Evolutionary conservation across 2,888 invertebrate genomes (phyloP), one percentile per base, ranked within the genome.

Genomic region (Dioctria rufipes): DNA sequence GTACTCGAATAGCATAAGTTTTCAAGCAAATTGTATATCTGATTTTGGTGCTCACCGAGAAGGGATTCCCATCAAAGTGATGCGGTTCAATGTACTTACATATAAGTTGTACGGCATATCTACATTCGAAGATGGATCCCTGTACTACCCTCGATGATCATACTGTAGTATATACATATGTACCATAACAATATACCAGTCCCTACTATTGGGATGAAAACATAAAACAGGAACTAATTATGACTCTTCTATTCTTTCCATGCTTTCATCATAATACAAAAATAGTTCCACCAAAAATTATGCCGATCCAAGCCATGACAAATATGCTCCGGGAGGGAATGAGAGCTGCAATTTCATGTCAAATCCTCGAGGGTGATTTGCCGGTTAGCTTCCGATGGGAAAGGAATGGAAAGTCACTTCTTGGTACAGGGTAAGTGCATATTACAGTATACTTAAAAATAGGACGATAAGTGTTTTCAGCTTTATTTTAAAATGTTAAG

Each of bases 301-400:
- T 95, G 89, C 95, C 95, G 58, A 95, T 95, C 86, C 94, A 94
- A 86, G 93, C 95, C 60, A 92, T 95, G 92, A 95, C 95, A 82
- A 93, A 94, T 88, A 91, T 95, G 87, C 90, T 95, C 83, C 91
- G 94, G 61, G 95, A 96, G 90, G 95, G 95, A 80, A 95, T 96
- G 93, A 91, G 96, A 84, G 96, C 96, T 49, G 96, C 96, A 82
- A 96, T 97, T 87, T 94, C 96, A 84, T 97, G 96, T 88, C 95
- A 96, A 90, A 95, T 96, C 87, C 92, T 96, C 87, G 96, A 96
- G 90, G 97, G 98, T 39, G 97, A 98, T 90, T 92, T 96, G 85
- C 98, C 98, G 69, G 94, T 98, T 85, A 94, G 94, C 84, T 96
- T 98, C 90, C 93, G 94, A 78, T 98, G 97, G 97, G 95, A 95